These are phyloP conservation scores for Phaetusa simplex DNA, from an alignment of 2,113 vertebrate species.

Conservation along the genomic window DNA sequence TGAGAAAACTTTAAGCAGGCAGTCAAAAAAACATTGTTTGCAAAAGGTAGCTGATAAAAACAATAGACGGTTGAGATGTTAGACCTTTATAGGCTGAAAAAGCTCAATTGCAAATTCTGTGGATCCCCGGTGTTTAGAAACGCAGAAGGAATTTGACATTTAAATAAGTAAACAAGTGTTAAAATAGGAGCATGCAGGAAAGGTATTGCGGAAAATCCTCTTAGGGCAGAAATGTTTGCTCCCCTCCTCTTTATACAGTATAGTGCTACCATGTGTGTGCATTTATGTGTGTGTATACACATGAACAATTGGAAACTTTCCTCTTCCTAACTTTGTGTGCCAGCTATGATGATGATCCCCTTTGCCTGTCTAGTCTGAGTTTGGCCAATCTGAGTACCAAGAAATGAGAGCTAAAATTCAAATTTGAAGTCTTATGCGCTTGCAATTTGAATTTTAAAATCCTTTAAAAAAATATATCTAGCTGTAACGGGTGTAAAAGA, in stretches of 20 bases:
- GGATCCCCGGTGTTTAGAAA: background rate
- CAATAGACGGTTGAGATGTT: background rate
- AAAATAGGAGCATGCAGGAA: background rate
- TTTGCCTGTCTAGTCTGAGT: background rate
- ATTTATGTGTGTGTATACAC: background rate
- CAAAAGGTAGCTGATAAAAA: background rate
- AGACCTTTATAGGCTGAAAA: background rate
- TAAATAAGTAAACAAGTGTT: background rate
- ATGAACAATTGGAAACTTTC: background rate
- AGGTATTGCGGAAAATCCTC: background rate
- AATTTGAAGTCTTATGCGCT: background rate
- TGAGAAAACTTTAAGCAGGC: background rate
- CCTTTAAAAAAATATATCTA: background rate
- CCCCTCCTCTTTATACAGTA: background rate
- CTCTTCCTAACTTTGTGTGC: background rate
- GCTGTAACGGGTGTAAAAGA: background rate
- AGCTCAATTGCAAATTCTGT: background rate
- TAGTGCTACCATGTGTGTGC: background rate
- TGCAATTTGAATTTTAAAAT: background rate
- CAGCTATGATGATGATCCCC: background rate
- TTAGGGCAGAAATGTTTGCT: background rate
- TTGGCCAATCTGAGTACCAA: background rate
- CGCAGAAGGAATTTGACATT: background rate
- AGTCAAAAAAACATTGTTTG: background rate
- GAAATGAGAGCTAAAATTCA: background rate